Percentiles rank a stretch among this genome's conserved stretches.
These are phyloP conservation scores for Macaca nemestrina DNA, from an alignment of 2,113 vertebrate genomes.

Conservation along the genomic window DNA sequence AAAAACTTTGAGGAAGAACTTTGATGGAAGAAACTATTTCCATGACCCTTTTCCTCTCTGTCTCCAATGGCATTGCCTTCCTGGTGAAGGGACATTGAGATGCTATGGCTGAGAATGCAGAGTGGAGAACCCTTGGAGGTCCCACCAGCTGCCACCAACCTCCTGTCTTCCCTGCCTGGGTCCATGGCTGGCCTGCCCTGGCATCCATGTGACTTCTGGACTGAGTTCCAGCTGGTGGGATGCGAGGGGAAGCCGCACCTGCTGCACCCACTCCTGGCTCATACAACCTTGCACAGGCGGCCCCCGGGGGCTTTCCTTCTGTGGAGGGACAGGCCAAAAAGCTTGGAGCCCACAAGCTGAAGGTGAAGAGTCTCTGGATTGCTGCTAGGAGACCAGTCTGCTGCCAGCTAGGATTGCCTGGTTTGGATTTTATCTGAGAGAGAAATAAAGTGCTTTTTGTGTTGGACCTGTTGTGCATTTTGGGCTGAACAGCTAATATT, in stretches of 20 bases:
- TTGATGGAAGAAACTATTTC: background rate
- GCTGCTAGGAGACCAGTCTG: too few relatives aligned
- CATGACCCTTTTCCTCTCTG: rapidly evolving
- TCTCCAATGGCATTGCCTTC: too few relatives aligned
- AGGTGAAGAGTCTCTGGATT: rapidly evolving
- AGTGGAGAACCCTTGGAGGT: rapidly evolving
- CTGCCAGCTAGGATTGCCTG: rapidly evolving
- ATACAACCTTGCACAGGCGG: rapidly evolving
- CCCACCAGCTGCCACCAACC: rapidly evolving
- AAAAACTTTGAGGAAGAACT: background rate
- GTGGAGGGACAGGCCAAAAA: rapidly evolving
- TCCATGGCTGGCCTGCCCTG: background rate
- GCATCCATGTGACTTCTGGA: too few relatives aligned
- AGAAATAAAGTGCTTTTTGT: background rate
- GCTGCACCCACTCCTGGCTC: too few relatives aligned
- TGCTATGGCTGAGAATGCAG: background rate
- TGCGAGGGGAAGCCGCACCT: rapidly evolving
- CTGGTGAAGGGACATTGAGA: rapidly evolving
- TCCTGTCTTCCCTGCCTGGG: background rate
- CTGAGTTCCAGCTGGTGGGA: background rate
- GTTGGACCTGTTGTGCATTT: background rate
- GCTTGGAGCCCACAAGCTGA: rapidly evolving
- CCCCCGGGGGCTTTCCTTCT: background rate
- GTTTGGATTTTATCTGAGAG: background rate
- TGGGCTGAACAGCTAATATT: background rate